phyloP scores from a whole-genome alignment of 2,113 vertebrate genomes.

The Eclectus roratus region DNA sequence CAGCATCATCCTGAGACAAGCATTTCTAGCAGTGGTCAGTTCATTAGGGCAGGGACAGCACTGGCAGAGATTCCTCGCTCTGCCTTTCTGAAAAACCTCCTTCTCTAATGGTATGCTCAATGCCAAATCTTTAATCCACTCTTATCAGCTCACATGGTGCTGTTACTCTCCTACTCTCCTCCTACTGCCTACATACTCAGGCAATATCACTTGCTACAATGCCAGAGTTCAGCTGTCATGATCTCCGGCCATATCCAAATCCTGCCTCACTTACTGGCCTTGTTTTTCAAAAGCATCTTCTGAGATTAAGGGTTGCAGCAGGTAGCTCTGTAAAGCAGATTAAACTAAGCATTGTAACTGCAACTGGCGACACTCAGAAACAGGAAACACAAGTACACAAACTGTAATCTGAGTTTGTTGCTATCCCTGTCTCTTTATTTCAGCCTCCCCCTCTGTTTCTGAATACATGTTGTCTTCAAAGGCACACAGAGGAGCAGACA shows the following conservation, averaged over 20 bases:
- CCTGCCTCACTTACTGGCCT: not conserved
- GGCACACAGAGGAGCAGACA: not conserved
- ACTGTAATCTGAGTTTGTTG: slow-evolving; percentile 19
- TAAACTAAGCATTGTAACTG: not conserved
- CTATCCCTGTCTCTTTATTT: slow-evolving; percentile 14
- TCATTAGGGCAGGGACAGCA: not conserved
- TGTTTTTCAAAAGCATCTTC: not conserved
- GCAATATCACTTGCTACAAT: not conserved
- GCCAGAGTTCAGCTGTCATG: not conserved
- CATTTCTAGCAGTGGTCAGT: slow-evolving; percentile 14
- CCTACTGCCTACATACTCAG: not conserved
- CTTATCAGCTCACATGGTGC: not conserved
- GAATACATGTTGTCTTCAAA: slow-evolving; percentile 40
- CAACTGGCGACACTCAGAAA: slow-evolving; percentile 11
- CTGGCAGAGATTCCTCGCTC: not conserved
- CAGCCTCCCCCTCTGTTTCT: not conserved
- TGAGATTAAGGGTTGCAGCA: not conserved
- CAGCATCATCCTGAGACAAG: not conserved
- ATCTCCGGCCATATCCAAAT: not conserved
- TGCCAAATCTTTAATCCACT: slow-evolving; percentile 14
- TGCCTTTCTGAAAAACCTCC: not conserved
- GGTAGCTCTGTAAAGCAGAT: not conserved
- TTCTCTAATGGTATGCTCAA: not conserved
- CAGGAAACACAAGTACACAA: slow-evolving; percentile 38
- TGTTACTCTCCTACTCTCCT: not conserved